Percentiles rank a stretch among this genome's conserved stretches.
Conservation (phyloP, 1,140 invertebrate genomes). For the Ceratitis capitata region DNA sequence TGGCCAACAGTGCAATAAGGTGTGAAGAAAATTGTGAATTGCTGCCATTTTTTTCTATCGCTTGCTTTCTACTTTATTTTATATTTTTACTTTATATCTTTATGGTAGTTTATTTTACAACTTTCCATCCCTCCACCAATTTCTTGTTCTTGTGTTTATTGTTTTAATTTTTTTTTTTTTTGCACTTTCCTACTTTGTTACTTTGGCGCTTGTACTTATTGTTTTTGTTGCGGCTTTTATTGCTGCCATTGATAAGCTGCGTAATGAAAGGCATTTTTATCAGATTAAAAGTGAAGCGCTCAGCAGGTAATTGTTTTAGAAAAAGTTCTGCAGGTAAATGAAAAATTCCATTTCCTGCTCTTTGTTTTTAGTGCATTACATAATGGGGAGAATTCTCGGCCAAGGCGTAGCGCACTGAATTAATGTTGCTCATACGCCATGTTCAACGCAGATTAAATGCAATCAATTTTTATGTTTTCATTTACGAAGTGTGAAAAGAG, state of each 20-base stretch:
- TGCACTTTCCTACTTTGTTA: background rate
- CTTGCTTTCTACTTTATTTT: background rate
- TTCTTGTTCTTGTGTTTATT: background rate
- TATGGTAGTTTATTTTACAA: slow-evolving; percentile 27
- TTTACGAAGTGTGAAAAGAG: background rate
- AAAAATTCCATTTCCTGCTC: slow-evolving; percentile 2
- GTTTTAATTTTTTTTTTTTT: background rate
- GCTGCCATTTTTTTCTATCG: background rate
- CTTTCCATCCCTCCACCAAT: background rate
- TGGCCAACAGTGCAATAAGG: slow-evolving; percentile 3
- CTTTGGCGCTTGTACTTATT: background rate
- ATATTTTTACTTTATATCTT: background rate
- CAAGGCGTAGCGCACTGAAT: background rate
- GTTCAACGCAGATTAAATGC: background rate
- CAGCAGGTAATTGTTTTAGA: slow-evolving; percentile 32
- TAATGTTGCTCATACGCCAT: slow-evolving; percentile 15
- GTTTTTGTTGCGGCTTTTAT: slow-evolving; percentile 35
- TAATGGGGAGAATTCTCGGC: background rate
- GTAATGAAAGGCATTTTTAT: slow-evolving; percentile 36
- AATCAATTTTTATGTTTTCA: background rate
- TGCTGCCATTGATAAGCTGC: slow-evolving; percentile 37
- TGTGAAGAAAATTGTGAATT: slow-evolving; percentile 31
- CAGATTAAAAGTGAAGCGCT: slow-evolving; percentile 31
- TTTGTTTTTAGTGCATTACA: background rate
- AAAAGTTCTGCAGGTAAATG: background rate